These are phyloP conservation scores for Nematostella vectensis DNA, from an alignment of 92 coral and sea anemone species.

Conservation along the genomic window DNA sequence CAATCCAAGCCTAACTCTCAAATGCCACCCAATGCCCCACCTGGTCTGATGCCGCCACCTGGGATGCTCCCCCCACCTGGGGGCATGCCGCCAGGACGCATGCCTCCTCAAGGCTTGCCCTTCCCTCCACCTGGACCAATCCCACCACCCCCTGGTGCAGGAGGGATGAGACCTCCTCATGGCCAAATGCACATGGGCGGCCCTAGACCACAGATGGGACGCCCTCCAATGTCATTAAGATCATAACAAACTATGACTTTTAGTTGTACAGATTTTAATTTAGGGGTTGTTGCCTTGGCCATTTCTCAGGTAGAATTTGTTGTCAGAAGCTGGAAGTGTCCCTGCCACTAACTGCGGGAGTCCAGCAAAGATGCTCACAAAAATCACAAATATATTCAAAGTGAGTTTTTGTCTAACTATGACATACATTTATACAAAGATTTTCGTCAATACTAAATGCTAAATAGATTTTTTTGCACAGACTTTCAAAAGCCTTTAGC, in stretches of 20 bases:
- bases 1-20: constrained; percentile 72
- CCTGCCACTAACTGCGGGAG: background rate
- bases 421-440: too few species aligned
- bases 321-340: background rate
- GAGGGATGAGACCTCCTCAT: constrained; percentile 56
- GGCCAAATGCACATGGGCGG: constrained; percentile 36
- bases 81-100: constrained; percentile 73
- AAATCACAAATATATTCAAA: background rate
- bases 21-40: constrained; percentile 57
- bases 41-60: constrained; percentile 84
- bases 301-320: background rate
- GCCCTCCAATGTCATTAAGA: constrained; percentile 10
- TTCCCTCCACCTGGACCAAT: constrained; percentile 90
- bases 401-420: too few species aligned
- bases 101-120: constrained; percentile 83
- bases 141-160: constrained; percentile 69
- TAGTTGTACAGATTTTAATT: background rate
- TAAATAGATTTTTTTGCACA: too few species aligned
- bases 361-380: background rate
- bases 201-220: constrained; percentile 23
- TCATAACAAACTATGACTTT: constrained; percentile 5
- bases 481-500: too few species aligned
- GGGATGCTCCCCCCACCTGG: constrained; percentile 93
- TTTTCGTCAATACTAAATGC: too few species aligned
- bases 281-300: background rate